Evolutionary conservation across 2,888 invertebrate genomes (phyloP), one percentile per base, ranked within the genome.

Genomic region (Torymus texanus): DNA sequence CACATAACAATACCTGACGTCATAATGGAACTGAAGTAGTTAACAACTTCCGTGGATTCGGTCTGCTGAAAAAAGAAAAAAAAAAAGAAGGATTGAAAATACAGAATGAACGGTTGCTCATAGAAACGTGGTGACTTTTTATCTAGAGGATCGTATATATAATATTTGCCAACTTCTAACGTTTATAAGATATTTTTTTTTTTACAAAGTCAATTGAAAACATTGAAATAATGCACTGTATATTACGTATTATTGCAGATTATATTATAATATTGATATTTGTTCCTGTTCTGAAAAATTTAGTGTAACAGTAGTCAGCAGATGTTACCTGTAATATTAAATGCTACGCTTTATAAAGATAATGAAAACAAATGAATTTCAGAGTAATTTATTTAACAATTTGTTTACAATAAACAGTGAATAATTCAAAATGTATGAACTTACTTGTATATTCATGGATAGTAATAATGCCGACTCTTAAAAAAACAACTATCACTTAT

Each of bases 1-100:
- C 79, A 71, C 59, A 68, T 61, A 75, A 70, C 59, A 75, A 75
- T 79, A 70, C 70, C 53, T 63, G 65, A 75, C 70, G 79, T 75
- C 79, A 79, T 53, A 70, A 70, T 74, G 56, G 51, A 62, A 50
- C 59, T 65, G 70, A 56, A 58, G 70, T 58, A 65, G 53, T 71
- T 79, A 79, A 66, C 41, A 71, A 75, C 75, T 79, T 79, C 74
- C 75, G 63, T 70, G 21, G 65, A 70, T 51, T 71, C 65, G 16
- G 61, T 68, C 53, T 71, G 70, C 58, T 75, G 16, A 62, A 58
- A 56, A 18, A 51, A 62, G 67, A 67, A 53, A 51, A 62, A 73
- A 67, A 53, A n/a, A 55, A 50, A 72, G 21, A 21, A 72, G 72
- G 59, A n/a, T 18, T 59, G 58, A 62, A 50, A 58, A 59, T 41